Evolutionary conservation across 23 tunicate genomes (phyloP), one percentile per base, ranked within the genome.

Genomic region (Aplidium turbinatum): DNA sequence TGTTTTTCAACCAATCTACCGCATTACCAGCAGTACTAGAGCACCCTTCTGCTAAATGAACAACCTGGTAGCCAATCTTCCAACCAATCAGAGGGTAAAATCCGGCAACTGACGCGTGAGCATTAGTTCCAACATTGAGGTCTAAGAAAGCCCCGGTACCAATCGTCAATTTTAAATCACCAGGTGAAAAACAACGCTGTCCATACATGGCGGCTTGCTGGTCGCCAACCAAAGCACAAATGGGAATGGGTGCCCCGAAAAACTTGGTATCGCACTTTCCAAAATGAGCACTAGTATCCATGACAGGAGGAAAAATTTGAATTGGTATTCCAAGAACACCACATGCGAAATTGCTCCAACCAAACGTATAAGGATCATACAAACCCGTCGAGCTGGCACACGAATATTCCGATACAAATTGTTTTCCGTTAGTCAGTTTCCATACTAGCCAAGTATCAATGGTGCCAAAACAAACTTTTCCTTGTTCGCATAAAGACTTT

Each of bases 161-260:
- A 50, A 94, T 35, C 1, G 99, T 94, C 13, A 94, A 45, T 51
- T 94, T 94, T 16, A 87, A 75, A 66, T 94, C 99, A 30, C 99
- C 99, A 1, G 70, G 76, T 7, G 48, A 28, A 68, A 87, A 87
- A 67, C 94, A 87, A 35, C 95, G 58, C 54, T 94, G 86, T 4
- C 99, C 99, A 60, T 70, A 94, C 99, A 94, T 94, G 33, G 99
- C 95, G 2, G 95, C 91, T 33, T 86, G 86, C 57, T 90, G 94
- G 74, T 94, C 99, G 33, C 99, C 99, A 39, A 81, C 80, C 4
- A 80, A 79, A 11, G 74, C 70, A 9, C 89, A 31, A 24, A 94
- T 94, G 4, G 99, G 99, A n/a, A 94, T 82, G 26, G 45, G 28
- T 25, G 77, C 63, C 7, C 97, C 97, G 47, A 90, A 82, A 47